Conservation (phyloP, 2,888 invertebrate genomes). For the Adelognathus sp. region DNA sequence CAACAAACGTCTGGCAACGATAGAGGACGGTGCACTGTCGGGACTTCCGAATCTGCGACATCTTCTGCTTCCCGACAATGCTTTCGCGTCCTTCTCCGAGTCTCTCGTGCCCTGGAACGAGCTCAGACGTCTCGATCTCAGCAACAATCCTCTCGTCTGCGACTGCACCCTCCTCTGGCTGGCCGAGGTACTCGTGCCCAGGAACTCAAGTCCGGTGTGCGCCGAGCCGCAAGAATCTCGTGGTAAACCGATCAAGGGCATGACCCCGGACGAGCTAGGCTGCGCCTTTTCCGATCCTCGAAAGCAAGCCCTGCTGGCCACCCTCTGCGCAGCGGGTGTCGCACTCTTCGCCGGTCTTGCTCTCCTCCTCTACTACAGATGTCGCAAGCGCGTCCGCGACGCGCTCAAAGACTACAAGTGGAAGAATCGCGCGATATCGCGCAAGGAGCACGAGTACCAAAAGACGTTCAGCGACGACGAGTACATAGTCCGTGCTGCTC, state of each 20-base stretch:
- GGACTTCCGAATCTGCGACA: slow-evolving; percentile 91
- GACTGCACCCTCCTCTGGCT: slow-evolving; percentile 92
- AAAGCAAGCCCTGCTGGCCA: slow-evolving; percentile 91
- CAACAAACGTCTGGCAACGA: slow-evolving; percentile 88
- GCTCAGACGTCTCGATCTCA: slow-evolving; percentile 88
- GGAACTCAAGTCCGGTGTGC: slow-evolving; percentile 88
- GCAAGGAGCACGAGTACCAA: slow-evolving; percentile 94
- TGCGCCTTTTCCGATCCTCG: slow-evolving; percentile 91
- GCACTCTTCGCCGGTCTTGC: slow-evolving; percentile 88
- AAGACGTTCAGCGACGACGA: slow-evolving; percentile 95
- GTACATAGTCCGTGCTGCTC: slow-evolving; percentile 88
- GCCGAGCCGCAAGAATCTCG: slow-evolving; percentile 88
- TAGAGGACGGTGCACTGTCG: slow-evolving; percentile 90
- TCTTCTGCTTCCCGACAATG: slow-evolving; percentile 90
- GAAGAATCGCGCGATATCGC: slow-evolving; percentile 87
- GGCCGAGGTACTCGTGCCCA: slow-evolving; percentile 86
- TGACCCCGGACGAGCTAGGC: slow-evolving; percentile 90
- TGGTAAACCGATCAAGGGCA: slow-evolving; percentile 84
- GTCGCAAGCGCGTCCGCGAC: slow-evolving; percentile 90
- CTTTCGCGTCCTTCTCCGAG: slow-evolving; percentile 89
- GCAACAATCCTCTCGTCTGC: slow-evolving; percentile 92
- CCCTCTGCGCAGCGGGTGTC: slow-evolving; percentile 88
- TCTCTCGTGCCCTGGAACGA: slow-evolving; percentile 91
- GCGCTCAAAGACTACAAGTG: slow-evolving; percentile 92
- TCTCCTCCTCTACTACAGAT: slow-evolving; percentile 88